Conservation (phyloP, 2,888 invertebrate species). For the Nebria brevicollis region DNA sequence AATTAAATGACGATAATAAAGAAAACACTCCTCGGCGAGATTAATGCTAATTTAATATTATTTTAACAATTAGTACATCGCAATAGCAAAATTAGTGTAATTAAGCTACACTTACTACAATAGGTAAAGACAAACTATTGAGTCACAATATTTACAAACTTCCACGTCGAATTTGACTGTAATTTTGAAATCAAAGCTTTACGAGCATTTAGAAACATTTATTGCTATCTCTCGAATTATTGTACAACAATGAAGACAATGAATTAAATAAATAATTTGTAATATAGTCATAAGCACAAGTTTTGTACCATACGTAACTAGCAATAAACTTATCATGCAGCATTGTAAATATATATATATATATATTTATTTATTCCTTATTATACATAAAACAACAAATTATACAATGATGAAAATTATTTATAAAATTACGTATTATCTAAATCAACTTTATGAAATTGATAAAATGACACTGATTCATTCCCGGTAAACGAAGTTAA, state of each 20-base stretch:
- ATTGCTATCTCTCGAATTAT: background rate
- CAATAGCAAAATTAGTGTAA: too few relatives aligned
- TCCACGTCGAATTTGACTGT: conserved; percentile 12
- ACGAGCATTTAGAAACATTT: background rate
- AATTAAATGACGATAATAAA: background rate
- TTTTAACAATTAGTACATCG: too few relatives aligned
- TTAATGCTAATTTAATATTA: too few relatives aligned
- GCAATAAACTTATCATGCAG: conserved; percentile 12
- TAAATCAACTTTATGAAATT: conserved; percentile 39
- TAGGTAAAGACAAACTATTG: background rate
- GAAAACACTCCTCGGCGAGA: too few relatives aligned
- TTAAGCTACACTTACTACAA: too few relatives aligned
- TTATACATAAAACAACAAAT: background rate
- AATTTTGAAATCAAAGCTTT: background rate
- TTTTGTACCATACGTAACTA: conserved; percentile 20
- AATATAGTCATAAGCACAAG: conserved; percentile 19
- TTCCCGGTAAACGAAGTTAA: conserved; percentile 29
- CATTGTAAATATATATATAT: background rate
- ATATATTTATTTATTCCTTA: background rate
- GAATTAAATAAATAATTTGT: conserved; percentile 18
- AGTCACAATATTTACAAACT: conserved; percentile 19
- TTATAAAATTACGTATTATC: conserved; percentile 21
- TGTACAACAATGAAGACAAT: conserved; percentile 13
- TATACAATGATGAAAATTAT: background rate
- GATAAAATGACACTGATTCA: conserved; percentile 34